Conservation (phyloP, 1,140 invertebrate genomes). For the Cotesia vestalis region DNA sequence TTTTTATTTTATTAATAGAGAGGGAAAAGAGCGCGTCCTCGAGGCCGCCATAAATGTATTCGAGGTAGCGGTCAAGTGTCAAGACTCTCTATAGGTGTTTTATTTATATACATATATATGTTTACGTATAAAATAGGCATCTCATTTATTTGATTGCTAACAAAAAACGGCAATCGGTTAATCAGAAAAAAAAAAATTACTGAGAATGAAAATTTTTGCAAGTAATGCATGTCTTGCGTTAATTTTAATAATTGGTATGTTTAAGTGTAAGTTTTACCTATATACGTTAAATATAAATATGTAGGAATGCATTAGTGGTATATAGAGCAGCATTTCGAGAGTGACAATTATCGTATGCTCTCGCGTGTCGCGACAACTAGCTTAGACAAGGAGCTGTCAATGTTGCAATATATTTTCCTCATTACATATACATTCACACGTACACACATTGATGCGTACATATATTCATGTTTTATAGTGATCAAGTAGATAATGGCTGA, state of each 20-base stretch:
- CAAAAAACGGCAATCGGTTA: not conserved
- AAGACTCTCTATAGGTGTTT: constrained; percentile 6
- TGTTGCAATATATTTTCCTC: no score
- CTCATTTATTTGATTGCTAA: not conserved
- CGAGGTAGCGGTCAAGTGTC: constrained; percentile 20
- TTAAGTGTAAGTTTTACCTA: not conserved
- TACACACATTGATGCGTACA: no score
- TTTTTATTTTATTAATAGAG: no score
- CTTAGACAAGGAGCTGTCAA: no score
- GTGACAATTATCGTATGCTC: no score
- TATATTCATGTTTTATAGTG: no score
- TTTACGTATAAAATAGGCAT: not conserved
- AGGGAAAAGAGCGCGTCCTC: constrained; percentile 1
- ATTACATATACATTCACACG: no score
- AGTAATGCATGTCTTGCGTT: constrained; percentile 3
- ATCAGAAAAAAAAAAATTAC: not conserved
- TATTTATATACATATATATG: not conserved
- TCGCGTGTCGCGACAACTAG: no score
- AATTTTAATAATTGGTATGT: constrained; percentile 11
- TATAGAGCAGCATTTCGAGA: no score
- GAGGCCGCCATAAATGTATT: not conserved
- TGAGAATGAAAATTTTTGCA: not conserved
- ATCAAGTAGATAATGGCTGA: no score
- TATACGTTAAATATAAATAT: no score
- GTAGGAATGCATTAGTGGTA: no score